Evolutionary conservation across 1,140 invertebrate species (phyloP), one percentile per base, ranked within the genome.

Genomic region (Parapsyche elsis): DNA sequence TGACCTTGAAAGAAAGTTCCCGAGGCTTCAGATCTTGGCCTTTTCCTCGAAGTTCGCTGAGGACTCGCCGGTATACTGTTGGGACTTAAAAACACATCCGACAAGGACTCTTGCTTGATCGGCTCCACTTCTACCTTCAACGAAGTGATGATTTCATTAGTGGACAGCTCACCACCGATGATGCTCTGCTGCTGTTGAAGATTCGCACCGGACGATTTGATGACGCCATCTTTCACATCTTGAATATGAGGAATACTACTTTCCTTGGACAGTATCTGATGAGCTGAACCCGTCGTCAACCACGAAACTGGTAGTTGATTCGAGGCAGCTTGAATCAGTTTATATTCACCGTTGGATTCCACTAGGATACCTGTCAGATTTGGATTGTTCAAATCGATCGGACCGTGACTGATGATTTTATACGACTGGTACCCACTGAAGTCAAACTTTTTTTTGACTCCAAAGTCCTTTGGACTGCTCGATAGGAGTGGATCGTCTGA

Each of bases 401-500:
- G 88, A 82, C 90, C 93, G 85, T 91, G 93, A 84, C 88, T 93
- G 82, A 89, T 90, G 1, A 92, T 87, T 76, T 92, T 91, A 84
- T 92, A 91, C 2, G 92, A 90, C 45, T 92, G 91, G 53, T 88
- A 84, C 12, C 84, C 84, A 44, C 87, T 87, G 75, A 92, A 91
- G 82, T 92, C 92, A 78, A 92, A 92, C 81, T 90, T 90, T 64
- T 91, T 90, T 59, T 91, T 90, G 10, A 90, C 89, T 0, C 91
- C 90, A 85, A 95, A 95, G 83, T 95, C 94, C 78, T 94, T 92
- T 0, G 94, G 94, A 81, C 93, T 95, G 16, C 94, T 95, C 0
- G 94, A 95, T 16, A 96, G 85, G 0, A 95, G 84, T 0, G 95
- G 95, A 86, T 95, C 95, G 83, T 95, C 94, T 0, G 94, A 95